Conservation (phyloP, 1,140 invertebrate species). For the Fopius arisanus region DNA sequence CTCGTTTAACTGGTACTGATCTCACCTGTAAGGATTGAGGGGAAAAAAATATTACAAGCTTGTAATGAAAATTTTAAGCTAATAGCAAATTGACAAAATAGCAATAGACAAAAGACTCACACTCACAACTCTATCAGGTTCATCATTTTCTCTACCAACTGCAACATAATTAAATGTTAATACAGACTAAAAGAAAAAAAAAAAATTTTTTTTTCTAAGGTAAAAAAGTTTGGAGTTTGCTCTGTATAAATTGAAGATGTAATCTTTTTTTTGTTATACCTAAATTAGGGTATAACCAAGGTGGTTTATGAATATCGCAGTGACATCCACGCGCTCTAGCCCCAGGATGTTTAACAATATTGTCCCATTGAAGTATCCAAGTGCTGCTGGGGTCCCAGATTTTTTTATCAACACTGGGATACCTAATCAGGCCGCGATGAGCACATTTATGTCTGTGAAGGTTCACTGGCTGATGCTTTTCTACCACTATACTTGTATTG, state of each 20-base stretch:
- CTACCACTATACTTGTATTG: constrained; percentile 6
- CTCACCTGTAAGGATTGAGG: constrained; percentile 44
- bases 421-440: constrained; percentile 56
- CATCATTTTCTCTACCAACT: constrained; percentile 57
- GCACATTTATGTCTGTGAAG: constrained; percentile 50
- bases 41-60: background rate
- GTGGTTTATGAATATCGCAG: constrained; percentile 62
- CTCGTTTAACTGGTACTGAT: constrained; percentile 56
- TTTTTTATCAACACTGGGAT: constrained; percentile 61
- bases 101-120: constrained; percentile 11
- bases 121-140: constrained; percentile 58
- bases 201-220: no score
- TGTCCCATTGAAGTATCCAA: constrained; percentile 69
- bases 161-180: constrained; percentile 38
- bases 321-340: constrained; percentile 61
- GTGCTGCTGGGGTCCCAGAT: constrained; percentile 65
- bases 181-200: constrained; percentile 3
- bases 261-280: constrained; percentile 43
- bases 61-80: no score
- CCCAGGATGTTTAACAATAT: constrained; percentile 65
- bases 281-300: constrained; percentile 58
- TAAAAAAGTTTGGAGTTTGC: background rate
- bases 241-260: background rate
- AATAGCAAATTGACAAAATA: background rate
- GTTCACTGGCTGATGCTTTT: constrained; percentile 46